Conservation (phyloP, 2,888 invertebrate species). For the Strigamia maritima region DNA sequence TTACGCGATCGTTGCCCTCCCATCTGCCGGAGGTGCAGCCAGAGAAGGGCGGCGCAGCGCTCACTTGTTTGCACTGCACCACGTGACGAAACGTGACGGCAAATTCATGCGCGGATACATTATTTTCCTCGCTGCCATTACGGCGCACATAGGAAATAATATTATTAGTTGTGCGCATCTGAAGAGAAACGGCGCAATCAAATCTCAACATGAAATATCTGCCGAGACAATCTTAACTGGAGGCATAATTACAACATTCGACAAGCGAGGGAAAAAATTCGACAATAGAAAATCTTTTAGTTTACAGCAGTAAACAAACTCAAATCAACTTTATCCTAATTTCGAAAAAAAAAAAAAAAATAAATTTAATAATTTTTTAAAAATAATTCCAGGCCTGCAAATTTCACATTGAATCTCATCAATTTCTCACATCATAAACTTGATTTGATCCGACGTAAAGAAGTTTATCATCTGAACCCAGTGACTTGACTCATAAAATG, state of each 20-base stretch:
- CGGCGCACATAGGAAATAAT: slow-evolving; percentile 37
- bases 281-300: not conserved
- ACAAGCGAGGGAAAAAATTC: not conserved
- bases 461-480: not conserved
- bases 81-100: slow-evolving; percentile 38
- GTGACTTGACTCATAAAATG: not conserved
- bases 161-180: slow-evolving; percentile 37
- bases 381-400: not conserved
- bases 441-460: not conserved
- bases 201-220: slow-evolving; percentile 32
- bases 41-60: slow-evolving; percentile 35
- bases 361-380: too few species aligned
- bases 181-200: slow-evolving; percentile 32
- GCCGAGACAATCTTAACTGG: slow-evolving; percentile 27
- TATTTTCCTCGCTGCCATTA: slow-evolving; percentile 40
- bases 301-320: not conserved
- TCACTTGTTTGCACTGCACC: slow-evolving; percentile 39
- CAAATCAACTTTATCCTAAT: not conserved
- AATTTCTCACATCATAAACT: not conserved
- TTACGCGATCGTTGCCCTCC: slow-evolving; percentile 29
- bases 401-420: not conserved
- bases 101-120: slow-evolving; percentile 40
- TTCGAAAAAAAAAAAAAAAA: not conserved
- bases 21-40: slow-evolving; percentile 31
- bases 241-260: slow-evolving; percentile 15